These are phyloP conservation scores for Sphinx pinastri DNA, from an alignment of 2,888 invertebrate genomes.

Conservation along the genomic window DNA sequence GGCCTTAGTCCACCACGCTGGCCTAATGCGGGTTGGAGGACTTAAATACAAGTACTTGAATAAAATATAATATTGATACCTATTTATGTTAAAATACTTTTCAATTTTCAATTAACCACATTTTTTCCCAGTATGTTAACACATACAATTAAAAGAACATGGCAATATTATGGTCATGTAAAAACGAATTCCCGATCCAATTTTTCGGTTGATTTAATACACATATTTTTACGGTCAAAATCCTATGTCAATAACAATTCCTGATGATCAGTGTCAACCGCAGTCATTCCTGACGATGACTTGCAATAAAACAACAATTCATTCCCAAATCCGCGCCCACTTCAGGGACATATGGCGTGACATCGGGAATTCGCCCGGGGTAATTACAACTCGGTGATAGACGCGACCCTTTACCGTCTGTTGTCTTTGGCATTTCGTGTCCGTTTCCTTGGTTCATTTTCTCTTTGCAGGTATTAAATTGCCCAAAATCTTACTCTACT, in stretches of 20 bases:
- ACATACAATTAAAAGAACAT: no score
- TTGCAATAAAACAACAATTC: constrained; percentile 25
- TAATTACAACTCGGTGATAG: constrained; percentile 76
- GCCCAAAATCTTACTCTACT: background rate
- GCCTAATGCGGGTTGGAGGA: no score
- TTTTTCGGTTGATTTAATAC: no score
- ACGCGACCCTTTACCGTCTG: constrained; percentile 61
- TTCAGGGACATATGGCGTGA: constrained; percentile 79
- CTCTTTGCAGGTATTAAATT: background rate
- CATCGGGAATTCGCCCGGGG: constrained; percentile 72
- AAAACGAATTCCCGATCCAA: no score
- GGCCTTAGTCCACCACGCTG: no score
- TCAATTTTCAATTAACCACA: no score
- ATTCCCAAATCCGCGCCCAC: constrained; percentile 53
- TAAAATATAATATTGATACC: no score
- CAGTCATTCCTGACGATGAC: background rate
- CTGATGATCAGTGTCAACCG: background rate
- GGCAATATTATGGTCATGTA: no score
- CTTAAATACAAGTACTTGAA: no score
- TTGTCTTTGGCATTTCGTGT: constrained; percentile 12
- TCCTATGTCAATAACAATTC: background rate
- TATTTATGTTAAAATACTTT: no score
- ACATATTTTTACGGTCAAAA: background rate
- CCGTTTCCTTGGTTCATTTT: background rate
- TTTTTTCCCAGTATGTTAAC: no score